These are phyloP conservation scores for Chloropsis hardwickii DNA, from an alignment of 2,113 vertebrate genomes.

Conservation along the genomic window DNA sequence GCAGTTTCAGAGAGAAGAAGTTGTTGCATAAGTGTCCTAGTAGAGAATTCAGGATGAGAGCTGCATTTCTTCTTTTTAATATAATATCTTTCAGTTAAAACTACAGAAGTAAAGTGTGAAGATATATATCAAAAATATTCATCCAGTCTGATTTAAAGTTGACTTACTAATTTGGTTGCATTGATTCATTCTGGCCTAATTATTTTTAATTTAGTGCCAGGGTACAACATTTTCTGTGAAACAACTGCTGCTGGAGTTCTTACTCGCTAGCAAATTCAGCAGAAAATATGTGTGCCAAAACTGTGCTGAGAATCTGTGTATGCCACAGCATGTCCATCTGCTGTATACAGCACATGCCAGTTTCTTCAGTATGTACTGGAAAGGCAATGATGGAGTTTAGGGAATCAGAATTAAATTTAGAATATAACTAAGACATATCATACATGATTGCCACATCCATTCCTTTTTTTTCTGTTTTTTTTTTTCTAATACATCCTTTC, in stretches of 20 bases:
- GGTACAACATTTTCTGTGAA: neutral
- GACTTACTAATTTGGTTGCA: neutral
- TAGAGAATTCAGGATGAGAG: neutral
- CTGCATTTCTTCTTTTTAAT: neutral
- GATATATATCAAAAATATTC: neutral
- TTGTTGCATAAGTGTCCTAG: neutral
- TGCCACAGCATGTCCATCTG: constrained; percentile 23
- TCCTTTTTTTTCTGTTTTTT: no score
- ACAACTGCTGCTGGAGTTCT: constrained; percentile 15
- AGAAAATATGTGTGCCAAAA: constrained; percentile 7
- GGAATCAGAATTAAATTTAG: neutral
- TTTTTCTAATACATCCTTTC: neutral
- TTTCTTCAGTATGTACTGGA: neutral
- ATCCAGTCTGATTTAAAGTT: neutral
- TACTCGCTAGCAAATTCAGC: constrained; percentile 30
- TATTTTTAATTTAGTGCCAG: neutral
- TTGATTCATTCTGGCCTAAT: neutral
- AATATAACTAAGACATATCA: neutral
- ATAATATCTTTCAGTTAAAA: neutral
- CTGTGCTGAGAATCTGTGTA: constrained; percentile 18
- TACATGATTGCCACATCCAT: neutral
- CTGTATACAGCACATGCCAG: neutral
- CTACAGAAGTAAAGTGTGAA: neutral
- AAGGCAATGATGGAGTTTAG: neutral
- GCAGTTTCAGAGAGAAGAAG: neutral